Conservation (phyloP, 2,113 vertebrate genomes). For the Lamprotornis superbus region DNA sequence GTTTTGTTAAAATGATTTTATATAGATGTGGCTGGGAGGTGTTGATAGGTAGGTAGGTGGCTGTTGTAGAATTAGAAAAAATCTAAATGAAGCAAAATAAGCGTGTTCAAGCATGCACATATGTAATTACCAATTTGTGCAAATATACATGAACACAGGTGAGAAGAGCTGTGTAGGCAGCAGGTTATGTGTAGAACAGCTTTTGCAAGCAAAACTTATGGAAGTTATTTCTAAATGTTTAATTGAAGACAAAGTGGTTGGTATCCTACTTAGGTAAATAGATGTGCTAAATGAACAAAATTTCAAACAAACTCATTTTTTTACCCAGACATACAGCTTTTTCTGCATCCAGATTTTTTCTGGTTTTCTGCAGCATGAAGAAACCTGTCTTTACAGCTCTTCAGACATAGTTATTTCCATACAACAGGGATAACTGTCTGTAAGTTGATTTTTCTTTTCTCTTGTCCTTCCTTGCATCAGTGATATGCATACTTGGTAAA, state of each 20-base stretch:
- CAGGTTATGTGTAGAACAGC: neutral
- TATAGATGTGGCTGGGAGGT: neutral
- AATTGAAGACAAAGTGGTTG: neutral
- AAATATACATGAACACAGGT: rapidly evolving
- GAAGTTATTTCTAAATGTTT: neutral
- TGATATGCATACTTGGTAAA: neutral
- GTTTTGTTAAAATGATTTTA: neutral
- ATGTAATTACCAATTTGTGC: neutral
- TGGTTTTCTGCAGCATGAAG: neutral
- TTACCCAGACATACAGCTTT: neutral
- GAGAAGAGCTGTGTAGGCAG: neutral
- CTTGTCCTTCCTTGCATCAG: neutral
- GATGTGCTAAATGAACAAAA: neutral
- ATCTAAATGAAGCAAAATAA: neutral
- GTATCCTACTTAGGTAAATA: neutral
- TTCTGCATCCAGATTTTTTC: neutral
- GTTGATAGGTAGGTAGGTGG: neutral
- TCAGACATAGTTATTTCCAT: neutral
- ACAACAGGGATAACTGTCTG: neutral
- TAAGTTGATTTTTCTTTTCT: neutral
- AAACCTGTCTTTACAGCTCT: neutral
- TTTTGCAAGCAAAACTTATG: neutral
- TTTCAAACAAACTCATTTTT: neutral
- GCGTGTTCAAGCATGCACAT: neutral
- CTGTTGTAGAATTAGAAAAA: neutral